Percentiles rank a stretch among this genome's conserved stretches.
These are phyloP conservation scores for Macroglossus sobrinus DNA, from an alignment of 2,113 vertebrate genomes.

Conservation along the genomic window DNA sequence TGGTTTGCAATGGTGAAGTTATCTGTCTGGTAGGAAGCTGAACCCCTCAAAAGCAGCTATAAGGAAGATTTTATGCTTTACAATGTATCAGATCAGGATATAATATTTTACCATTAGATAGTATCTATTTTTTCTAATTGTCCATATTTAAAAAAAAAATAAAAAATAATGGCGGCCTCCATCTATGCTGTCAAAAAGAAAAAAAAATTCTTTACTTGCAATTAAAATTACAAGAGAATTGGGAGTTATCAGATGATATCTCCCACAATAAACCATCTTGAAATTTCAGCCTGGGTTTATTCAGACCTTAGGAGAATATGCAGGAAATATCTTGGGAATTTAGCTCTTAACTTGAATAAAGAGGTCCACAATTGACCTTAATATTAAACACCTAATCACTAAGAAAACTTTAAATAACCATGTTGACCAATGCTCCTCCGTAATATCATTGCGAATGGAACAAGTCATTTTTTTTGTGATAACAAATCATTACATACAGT, in stretches of 20 bases:
- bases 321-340: background rate
- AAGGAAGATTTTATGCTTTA: background rate
- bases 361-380: background rate
- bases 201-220: background rate
- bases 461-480: background rate
- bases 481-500: background rate
- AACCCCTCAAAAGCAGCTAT: background rate
- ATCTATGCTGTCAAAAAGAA: background rate
- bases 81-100: background rate
- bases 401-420: background rate
- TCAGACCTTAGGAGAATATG: background rate
- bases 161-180: background rate
- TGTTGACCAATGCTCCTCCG: background rate
- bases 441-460: background rate
- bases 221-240: conserved; percentile 39
- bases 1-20: background rate
- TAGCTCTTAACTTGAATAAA: background rate
- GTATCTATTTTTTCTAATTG: background rate
- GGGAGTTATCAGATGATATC: background rate
- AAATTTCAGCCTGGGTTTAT: background rate
- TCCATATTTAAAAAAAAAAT: background rate
- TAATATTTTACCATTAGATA: background rate
- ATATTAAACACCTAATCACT: background rate
- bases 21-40: background rate
- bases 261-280: background rate